Base-by-base conservation (phyloP, 2,113 vertebrate genomes). In the Tragelaphus scriptus region DNA sequence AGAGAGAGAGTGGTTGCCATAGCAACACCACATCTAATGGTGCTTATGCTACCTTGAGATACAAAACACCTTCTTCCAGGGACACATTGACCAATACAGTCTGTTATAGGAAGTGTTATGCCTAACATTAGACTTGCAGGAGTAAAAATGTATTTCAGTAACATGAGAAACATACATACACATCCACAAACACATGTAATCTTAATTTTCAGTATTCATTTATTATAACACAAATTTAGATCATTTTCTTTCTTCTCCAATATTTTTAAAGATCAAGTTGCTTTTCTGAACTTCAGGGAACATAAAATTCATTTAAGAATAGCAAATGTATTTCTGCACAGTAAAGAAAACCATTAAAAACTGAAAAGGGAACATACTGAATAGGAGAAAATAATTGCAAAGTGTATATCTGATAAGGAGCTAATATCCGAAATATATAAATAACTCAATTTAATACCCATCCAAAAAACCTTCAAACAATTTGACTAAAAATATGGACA, bases 41-140 rank as follows among this genome's bases (percentile, higher is more conserved):
- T 98, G 98, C 98, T 99, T 99, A 98, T 98, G 98, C 98, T 99
- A 98, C 98, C 98, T 99, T 98, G 98, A 99, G 99, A 99, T 98
- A 98, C 97, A 98, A 98, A 99, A 97, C 98, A 99, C 98, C 98
- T 99, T 99, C 98, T 99, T 98, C 98, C 95, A 98, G 98, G 98
- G 98, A 98, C 98, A 87, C 98, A 98, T 98, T 99, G 99, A 99
- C 99, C 99, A 99, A 98, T 98, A 97, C 97, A 98, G 97, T 94
- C 98, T 98, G 97, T 98, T 97, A 85, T 98, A 97, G 98, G 95
- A 98, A 98, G 96, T 98, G 98, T 98, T 98, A 98, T 98, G 98
- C 96, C 96, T 97, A 97, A 88, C 92, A 84, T 98, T 98, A 95
- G 97, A 94, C 95, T 98, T 98, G 84, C 91, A 98, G 71, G 79